phyloP scores from a whole-genome alignment of 2,113 vertebrate species.

The Indicator indicator region DNA sequence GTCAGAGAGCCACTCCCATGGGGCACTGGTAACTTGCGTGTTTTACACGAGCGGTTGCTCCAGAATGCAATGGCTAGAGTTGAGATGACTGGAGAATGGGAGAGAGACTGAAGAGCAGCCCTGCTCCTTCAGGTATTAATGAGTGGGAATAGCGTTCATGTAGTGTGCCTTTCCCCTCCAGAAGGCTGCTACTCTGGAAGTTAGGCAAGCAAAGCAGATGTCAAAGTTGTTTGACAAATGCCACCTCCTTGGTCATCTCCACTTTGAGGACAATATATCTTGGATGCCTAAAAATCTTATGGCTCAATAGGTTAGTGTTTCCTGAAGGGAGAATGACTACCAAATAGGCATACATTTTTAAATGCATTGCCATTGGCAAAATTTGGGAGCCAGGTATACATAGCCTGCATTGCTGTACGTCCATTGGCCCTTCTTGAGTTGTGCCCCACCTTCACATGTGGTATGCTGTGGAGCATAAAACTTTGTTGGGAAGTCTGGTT shows the following conservation, averaged over 20 bases:
- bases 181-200: neutral
- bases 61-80: accelerated
- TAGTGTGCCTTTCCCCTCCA: neutral
- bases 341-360: neutral
- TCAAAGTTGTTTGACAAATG: neutral
- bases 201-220: neutral
- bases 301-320: neutral
- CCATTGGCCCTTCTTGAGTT: neutral
- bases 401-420: neutral
- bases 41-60: neutral
- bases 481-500: neutral
- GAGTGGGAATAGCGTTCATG: neutral
- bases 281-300: neutral
- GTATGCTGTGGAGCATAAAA: neutral
- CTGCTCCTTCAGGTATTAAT: neutral
- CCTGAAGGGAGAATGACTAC: neutral
- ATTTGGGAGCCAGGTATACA: neutral
- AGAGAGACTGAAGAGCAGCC: neutral
- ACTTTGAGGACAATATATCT: neutral
- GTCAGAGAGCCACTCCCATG: accelerated
- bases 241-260: accelerated
- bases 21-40: neutral
- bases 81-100: neutral
- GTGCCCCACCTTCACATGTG: neutral
- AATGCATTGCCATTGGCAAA: neutral